A percentile compares a stretch with the other conserved stretches of the same genome.
phyloP scores from a whole-genome alignment of 2,113 vertebrate genomes.

The Thinocorus orbignyianus region DNA sequence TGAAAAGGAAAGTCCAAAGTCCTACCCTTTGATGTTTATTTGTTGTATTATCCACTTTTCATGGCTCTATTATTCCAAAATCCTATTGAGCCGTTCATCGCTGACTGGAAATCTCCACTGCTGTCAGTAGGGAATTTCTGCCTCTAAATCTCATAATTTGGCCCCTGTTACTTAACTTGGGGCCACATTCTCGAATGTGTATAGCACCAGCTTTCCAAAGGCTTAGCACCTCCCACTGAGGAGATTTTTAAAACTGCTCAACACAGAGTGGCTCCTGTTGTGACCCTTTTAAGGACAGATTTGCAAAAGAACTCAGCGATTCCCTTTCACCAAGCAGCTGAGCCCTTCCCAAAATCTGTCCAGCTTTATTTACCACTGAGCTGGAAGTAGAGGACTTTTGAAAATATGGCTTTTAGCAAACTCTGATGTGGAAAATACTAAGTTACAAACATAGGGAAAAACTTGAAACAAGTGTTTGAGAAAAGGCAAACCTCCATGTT shows the following conservation, averaged over 20 bases:
- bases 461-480: not conserved
- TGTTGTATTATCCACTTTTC: constrained; percentile 41
- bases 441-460: not conserved
- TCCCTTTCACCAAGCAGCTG: not conserved
- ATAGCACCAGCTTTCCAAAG: constrained; percentile 21
- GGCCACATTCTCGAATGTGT: constrained; percentile 9
- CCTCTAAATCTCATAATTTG: constrained; percentile 36
- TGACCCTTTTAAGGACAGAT: constrained; percentile 33
- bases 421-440: not conserved
- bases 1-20: not conserved
- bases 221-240: constrained; percentile 7
- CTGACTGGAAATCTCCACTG: constrained; percentile 22
- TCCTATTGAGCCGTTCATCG: not conserved
- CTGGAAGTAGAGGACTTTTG: not conserved
- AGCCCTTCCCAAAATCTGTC: not conserved
- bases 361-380: not conserved
- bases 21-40: constrained; percentile 47
- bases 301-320: not conserved
- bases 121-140: constrained; percentile 34
- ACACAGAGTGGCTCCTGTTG: constrained; percentile 24
- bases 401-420: not conserved
- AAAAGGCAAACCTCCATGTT: not conserved
- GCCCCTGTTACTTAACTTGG: constrained; percentile 12
- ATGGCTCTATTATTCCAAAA: constrained; percentile 31
- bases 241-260: constrained; percentile 21